Conservation (phyloP, 1,140 invertebrate species). For the Limonius californicus region DNA sequence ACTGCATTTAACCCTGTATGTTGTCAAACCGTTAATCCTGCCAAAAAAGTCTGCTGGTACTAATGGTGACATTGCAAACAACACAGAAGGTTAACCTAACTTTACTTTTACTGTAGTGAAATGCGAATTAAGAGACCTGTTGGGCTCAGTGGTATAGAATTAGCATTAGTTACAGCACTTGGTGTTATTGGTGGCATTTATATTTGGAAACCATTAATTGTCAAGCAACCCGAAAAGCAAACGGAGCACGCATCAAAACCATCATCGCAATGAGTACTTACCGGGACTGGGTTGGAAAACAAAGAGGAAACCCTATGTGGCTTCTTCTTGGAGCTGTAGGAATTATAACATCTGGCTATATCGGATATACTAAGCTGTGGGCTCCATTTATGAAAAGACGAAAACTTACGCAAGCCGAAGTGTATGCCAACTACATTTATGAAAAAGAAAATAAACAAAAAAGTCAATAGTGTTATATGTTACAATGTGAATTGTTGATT, state of each 20-base stretch:
- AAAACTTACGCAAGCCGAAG: conserved; percentile 2
- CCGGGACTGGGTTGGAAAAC: no score
- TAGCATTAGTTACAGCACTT: neutral
- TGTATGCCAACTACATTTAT: conserved; percentile 4
- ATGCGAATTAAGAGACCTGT: neutral
- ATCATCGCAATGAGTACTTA: no score
- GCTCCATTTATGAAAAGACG: neutral
- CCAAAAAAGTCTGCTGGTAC: no score
- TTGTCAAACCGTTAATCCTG: neutral
- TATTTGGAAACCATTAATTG: conserved; percentile 6
- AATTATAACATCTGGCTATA: no score
- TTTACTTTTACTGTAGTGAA: neutral
- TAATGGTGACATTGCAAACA: no score
- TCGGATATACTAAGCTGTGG: neutral
- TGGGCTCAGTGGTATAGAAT: neutral
- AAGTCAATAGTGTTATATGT: neutral
- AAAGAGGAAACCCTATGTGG: no score
- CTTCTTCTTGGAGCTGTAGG: no score
- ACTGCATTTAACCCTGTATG: neutral
- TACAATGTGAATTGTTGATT: no score
- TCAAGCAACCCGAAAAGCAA: neutral
- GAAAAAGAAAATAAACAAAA: conserved; percentile 2
- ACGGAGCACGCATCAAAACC: no score
- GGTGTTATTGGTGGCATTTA: neutral
- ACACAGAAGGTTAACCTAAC: no score